Base-by-base conservation (phyloP, 2,113 vertebrate genomes). In the Carettochelys insculpta region DNA sequence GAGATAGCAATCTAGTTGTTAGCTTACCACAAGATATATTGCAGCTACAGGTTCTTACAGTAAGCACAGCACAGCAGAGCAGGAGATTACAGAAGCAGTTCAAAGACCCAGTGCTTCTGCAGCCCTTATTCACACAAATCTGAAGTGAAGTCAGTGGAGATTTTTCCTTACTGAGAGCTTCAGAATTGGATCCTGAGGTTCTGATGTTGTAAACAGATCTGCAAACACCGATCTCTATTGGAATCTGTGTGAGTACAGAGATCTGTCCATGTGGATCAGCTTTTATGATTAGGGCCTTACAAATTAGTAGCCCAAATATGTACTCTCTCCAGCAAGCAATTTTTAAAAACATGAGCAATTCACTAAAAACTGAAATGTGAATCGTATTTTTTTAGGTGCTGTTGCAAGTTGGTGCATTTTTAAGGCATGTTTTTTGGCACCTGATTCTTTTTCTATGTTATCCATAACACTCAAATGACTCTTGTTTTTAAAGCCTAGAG, bases 1-100 rank as follows among this genome's bases (percentile, higher is more conserved):
- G 7, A 0, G 86, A 80, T 6, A 92, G 41, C 56, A 95, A 52
- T 89, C 86, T 92, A 82, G 79, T 90, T 94, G 82, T 73, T 65
- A 79, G 48, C 25, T 95, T 91, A 80, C 29, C 76, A 54, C 80
- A 83, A 90, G 82, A 25, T 83, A 77, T 53, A 94, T 95, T 56
- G 51, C 61, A 88, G 87, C 51, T 92, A 93, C 45, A 78, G 73
- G 53, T 92, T 68, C 73, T 79, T 95, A 58, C 41, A 68, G 61
- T 38, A 12, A 85, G 58, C 31, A 27, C 14, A 87, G 51, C 87
- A 52, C 51, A 79, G 75, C 80, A 61, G 51, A 79, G 75, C 80
- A 61, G 51, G 48, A 82, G 25, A 84, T 86, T 78, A 87, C 34
- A 93, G 48, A 22, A 80, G 8, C 48, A 83, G 84, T 82, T 71